Conservation (phyloP, 2,113 vertebrate species). For the Crotalus horridus region DNA sequence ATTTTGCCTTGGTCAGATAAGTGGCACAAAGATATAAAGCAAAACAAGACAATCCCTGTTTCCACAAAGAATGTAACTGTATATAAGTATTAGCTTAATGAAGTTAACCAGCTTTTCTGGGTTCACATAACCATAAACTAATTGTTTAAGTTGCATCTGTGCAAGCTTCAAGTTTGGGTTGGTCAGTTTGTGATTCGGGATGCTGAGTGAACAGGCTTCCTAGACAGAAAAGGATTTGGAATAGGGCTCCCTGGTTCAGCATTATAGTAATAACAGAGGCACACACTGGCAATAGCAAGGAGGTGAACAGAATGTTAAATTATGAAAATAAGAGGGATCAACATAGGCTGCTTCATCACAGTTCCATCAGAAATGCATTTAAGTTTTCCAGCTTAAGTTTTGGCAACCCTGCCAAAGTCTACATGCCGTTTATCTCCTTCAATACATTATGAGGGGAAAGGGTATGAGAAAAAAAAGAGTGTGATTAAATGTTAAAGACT, state of each 20-base stretch:
- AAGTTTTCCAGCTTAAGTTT: background rate
- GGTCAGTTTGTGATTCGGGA: background rate
- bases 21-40: background rate
- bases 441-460: background rate
- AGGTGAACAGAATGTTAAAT: background rate
- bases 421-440: background rate
- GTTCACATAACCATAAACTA: background rate
- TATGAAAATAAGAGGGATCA: background rate
- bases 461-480: background rate
- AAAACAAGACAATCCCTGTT: background rate
- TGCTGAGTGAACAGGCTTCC: background rate
- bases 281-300: background rate
- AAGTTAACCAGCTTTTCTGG: background rate
- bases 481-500: constrained; percentile 11
- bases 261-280: background rate
- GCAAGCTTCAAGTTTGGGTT: background rate
- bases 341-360: background rate
- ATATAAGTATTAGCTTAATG: background rate
- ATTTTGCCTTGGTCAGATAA: background rate
- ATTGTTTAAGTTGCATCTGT: background rate
- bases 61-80: background rate
- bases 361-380: background rate
- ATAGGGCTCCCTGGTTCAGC: background rate
- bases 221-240: background rate
- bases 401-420: background rate